Conservation (phyloP, 2,797 vertebrate species). For the Champsocephalus gunnari region DNA sequence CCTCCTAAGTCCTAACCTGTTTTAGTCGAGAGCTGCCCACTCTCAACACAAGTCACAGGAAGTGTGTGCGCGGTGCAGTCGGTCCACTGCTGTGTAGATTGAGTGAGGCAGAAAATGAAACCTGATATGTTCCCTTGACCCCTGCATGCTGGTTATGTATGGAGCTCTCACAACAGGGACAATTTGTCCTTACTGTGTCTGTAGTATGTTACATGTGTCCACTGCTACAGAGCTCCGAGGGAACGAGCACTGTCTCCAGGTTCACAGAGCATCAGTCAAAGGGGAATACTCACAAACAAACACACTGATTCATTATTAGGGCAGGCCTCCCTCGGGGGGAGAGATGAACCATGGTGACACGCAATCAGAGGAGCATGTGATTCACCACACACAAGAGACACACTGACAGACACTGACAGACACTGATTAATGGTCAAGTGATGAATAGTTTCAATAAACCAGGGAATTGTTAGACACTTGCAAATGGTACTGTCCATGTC, state of each 20-base stretch:
- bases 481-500: slow-evolving; percentile 32
- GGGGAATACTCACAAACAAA: slow-evolving; percentile 29
- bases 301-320: slow-evolving; percentile 1
- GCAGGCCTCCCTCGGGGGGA: slow-evolving; percentile 2
- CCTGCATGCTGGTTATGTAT: slow-evolving; percentile 8
- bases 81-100: slow-evolving; percentile 22
- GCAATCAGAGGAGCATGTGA: slow-evolving; percentile 22
- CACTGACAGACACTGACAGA: not conserved
- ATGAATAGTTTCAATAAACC: slow-evolving; percentile 8
- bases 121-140: slow-evolving; percentile 17
- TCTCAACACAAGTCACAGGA: not conserved
- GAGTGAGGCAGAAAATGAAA: slow-evolving; percentile 33
- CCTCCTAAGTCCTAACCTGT: not conserved
- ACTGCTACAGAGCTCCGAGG: not conserved
- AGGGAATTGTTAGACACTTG: slow-evolving; percentile 22
- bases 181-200: slow-evolving; percentile 1
- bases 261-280: slow-evolving; percentile 6
- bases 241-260: not conserved
- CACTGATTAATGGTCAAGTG: slow-evolving; percentile 8
- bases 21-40: not conserved
- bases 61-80: slow-evolving; percentile 2
- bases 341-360: slow-evolving; percentile 47
- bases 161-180: not conserved
- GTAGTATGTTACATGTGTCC: not conserved
- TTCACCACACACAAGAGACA: slow-evolving; percentile 7